These are phyloP conservation scores for Glossophaga mutica DNA, from an alignment of 2,797 vertebrate species.

Conservation along the genomic window DNA sequence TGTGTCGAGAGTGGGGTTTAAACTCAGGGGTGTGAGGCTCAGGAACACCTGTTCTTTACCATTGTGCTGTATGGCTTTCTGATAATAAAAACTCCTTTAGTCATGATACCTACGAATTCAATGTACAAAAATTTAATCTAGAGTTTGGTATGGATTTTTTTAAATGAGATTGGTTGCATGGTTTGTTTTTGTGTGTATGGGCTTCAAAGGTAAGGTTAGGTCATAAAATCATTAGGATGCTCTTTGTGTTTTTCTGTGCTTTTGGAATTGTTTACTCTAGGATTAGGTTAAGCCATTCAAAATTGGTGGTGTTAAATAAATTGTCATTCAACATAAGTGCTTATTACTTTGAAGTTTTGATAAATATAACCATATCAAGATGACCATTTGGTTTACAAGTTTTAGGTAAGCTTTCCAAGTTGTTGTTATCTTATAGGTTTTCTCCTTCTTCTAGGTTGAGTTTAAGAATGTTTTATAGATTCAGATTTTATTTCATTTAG, in stretches of 20 bases:
- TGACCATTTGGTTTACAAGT: neutral
- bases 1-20: neutral
- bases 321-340: neutral
- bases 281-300: slow-evolving; percentile 6
- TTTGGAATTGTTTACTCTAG: neutral
- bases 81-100: neutral
- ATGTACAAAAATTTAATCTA: neutral
- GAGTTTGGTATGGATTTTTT: neutral
- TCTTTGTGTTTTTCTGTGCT: neutral
- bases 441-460: neutral
- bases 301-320: neutral
- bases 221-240: neutral
- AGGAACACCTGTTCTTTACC: neutral
- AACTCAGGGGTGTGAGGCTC: neutral
- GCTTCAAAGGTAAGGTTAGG: neutral
- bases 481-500: neutral
- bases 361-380: neutral
- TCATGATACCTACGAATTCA: neutral
- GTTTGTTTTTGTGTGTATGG: neutral
- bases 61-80: neutral
- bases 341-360: neutral
- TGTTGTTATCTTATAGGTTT: neutral
- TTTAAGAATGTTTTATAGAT: neutral
- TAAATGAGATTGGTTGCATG: neutral
- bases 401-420: slow-evolving; percentile 2